Conservation (phyloP, 2,797 vertebrate species). For the Falco cherrug region DNA sequence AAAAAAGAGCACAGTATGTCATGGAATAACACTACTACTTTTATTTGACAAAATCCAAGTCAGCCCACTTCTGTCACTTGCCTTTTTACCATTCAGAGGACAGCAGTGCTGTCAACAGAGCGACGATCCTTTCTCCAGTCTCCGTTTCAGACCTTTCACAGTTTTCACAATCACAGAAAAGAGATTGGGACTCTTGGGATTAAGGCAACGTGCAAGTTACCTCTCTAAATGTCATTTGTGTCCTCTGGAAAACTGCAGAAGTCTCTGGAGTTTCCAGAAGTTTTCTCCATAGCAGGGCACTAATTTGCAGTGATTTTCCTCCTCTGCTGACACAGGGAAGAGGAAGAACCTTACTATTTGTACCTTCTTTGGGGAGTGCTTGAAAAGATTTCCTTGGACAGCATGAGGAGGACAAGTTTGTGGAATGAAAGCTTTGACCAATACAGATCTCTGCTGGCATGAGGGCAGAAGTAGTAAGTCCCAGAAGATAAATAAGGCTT, state of each 20-base stretch:
- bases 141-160: background rate
- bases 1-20: background rate
- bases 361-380: background rate
- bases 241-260: background rate
- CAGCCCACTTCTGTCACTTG: background rate
- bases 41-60: background rate
- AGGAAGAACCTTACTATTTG: background rate
- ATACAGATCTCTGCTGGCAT: background rate
- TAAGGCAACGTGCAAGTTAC: background rate
- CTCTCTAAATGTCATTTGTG: background rate
- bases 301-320: background rate
- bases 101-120: background rate
- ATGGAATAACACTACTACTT: background rate
- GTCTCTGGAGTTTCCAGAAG: background rate
- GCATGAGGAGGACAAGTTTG: background rate
- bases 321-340: background rate
- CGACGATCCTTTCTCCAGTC: background rate
- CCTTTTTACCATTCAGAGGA: background rate
- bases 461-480: background rate
- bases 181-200: background rate
- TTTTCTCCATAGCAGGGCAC: background rate
- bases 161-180: background rate
- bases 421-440: background rate
- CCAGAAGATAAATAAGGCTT: background rate
- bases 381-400: background rate